Base-by-base conservation (phyloP, 2,113 vertebrate genomes). In the Ciconia boyciana region DNA sequence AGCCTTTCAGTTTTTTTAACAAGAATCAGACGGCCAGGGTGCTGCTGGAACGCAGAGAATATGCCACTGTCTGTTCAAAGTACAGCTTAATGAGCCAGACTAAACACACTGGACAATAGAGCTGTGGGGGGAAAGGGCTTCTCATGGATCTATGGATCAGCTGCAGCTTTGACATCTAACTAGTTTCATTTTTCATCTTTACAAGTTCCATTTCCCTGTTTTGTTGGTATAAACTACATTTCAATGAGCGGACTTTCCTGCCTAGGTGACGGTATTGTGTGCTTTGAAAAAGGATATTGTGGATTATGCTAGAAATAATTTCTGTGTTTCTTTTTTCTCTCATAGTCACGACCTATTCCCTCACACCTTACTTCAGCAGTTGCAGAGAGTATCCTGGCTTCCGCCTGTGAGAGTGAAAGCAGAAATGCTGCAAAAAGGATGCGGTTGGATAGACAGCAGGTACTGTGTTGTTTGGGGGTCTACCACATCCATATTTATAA, bases 311-410 rank as follows among this genome's bases (percentile, higher is more conserved):
- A 96, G 98, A 97, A 97, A 97, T 98, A 95, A 97, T 95, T 93
- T 89, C 89, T 93, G 78, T 95, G 79, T 96, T 94, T 90, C 93
- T 94, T 97, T 95, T 98, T 57, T 98, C 94, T 98, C 85, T 91
- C 96, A 95, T 98, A 99, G 98, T 98, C 98, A 96, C 98, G 98
- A 96, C 98, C 98, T 97, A 98, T 98, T 94, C 98, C 98, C 97
- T 98, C 98, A 97, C 98, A 99, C 97, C 98, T 99, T 97, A 99
- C 98, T 98, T 99, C 98, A 97, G 98, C 98, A 98, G 98, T 99
- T 97, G 98, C 98, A 94, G 98, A 99, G 98, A 99, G 98, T 97
- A 99, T 99, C 96, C 97, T 99, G 98, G 98, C 98, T 92, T 98
- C 98, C 54, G 98, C 98, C 95, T 99, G 98, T 97, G 98, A 99